Evolutionary conservation across 2,888 invertebrate species (phyloP), one percentile per base, ranked within the genome.

Genomic region (Glyphotaelius pellucidus): DNA sequence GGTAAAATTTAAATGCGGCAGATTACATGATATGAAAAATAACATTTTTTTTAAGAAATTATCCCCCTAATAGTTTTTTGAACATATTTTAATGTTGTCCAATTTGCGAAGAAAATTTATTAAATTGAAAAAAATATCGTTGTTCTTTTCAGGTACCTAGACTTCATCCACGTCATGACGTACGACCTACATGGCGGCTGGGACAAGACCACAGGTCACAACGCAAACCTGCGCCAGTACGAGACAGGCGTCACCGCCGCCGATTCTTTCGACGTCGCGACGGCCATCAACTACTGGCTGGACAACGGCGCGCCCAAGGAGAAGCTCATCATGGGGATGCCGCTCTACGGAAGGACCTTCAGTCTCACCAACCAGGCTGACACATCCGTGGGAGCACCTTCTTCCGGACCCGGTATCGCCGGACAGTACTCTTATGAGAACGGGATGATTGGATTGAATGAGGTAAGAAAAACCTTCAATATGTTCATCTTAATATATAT

Each of bases 141-240:
- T 67, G 1, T 25, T 67, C 38, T 25, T 90, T 92, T 25, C 81
- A 95, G 95, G 91, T 94, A 95, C 89, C 94, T 97, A 19, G 95
- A 97, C 93, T 95, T 96, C 91, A 95, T 97, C 91, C 96, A 96
- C 94, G 93, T 97, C 1, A 97, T 97, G 97, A 94, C 96, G 1
- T 97, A 97, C 94, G 97, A 97, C 94, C 95, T 96, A 35, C 96
- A 97, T 93, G 97, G 96, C 2, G 94, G 95, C 9, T 96, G 96
- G 95, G 96, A 96, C 30, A 90, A 92, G 0, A 93, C 93, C 15
- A 95, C 96, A 3, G 96, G 96, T 3, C 95, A 96, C 88, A 96
- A 96, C 94, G 95, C 97, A 25, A 89, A 80, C 25, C 90, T 92
- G n/a, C 80, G 84, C 19, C 91, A 90, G 3, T 92, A 92, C 83